phyloP scores from a whole-genome alignment of 2,113 vertebrate genomes.

The Calyptommatus sinebrachiatus region DNA sequence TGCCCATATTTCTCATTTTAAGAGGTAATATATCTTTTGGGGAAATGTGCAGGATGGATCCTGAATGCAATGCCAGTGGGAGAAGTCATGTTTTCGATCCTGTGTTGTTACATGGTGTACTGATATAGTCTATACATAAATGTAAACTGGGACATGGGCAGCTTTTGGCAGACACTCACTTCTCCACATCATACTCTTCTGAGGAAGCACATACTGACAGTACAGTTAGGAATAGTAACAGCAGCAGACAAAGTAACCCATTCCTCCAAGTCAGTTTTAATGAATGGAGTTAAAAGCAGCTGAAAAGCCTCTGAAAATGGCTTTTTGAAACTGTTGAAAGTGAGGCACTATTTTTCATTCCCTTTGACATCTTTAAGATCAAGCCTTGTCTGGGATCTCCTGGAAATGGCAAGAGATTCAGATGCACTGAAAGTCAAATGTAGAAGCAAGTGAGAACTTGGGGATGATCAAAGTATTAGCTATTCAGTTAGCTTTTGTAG shows the following conservation, averaged over 20 bases:
- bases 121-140: neutral
- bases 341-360: slow-evolving; percentile 20
- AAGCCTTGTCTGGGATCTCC: slow-evolving; percentile 34
- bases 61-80: neutral
- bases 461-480: neutral
- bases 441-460: neutral
- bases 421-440: slow-evolving; percentile 32
- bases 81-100: neutral
- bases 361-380: slow-evolving; percentile 28
- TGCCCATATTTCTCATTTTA: too few species aligned
- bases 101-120: neutral
- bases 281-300: slow-evolving; percentile 49
- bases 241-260: slow-evolving; percentile 20
- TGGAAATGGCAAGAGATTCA: slow-evolving; percentile 1
- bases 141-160: slow-evolving; percentile 24
- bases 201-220: slow-evolving; percentile 18
- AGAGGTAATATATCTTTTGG: too few species aligned
- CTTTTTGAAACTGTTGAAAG: slow-evolving; percentile 35
- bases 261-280: slow-evolving; percentile 50
- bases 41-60: too few species aligned
- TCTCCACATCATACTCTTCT: slow-evolving; percentile 25
- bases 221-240: slow-evolving; percentile 31
- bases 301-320: slow-evolving; percentile 39
- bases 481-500: slow-evolving; percentile 29
- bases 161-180: slow-evolving; percentile 26